A percentile compares a stretch with the other conserved stretches of the same genome.
Conservation (phyloP, 2,113 vertebrate genomes). For the Hoplias malabaricus region DNA sequence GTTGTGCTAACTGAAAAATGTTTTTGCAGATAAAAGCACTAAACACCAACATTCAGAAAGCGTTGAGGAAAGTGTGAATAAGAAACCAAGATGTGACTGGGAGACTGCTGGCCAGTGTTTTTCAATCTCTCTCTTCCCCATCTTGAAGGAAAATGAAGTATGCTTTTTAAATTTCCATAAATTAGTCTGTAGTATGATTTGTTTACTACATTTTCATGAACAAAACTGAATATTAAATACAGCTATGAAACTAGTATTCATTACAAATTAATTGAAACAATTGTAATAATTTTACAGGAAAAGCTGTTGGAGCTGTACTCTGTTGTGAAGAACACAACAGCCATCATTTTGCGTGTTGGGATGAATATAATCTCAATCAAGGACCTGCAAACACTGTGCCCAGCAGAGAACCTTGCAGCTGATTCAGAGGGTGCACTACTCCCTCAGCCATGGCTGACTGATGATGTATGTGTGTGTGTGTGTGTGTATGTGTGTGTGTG, state of each 20-base stretch:
- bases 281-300: neutral
- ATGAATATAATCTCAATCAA: neutral
- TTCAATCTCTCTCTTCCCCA: neutral
- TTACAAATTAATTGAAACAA: neutral
- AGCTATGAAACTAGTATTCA: neutral
- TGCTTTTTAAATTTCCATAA: neutral
- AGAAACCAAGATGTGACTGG: neutral
- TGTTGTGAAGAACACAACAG: neutral
- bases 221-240: neutral
- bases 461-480: slow-evolving; percentile 1
- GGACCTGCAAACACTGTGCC: neutral
- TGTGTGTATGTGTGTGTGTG: neutral
- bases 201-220: neutral
- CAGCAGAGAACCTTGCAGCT: neutral
- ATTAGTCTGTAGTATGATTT: neutral
- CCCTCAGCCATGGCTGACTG: slow-evolving; percentile 8
- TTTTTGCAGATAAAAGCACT: neutral
- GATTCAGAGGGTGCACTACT: neutral
- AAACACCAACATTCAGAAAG: neutral
- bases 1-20: neutral
- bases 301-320: neutral
- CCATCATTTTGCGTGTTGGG: neutral
- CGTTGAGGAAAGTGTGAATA: neutral
- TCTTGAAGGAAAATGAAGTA: neutral
- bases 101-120: neutral